A percentile compares a stretch with the other conserved stretches of the same genome.
phyloP scores from a whole-genome alignment of 1,140 invertebrate genomes.

The Orius insidiosus region DNA sequence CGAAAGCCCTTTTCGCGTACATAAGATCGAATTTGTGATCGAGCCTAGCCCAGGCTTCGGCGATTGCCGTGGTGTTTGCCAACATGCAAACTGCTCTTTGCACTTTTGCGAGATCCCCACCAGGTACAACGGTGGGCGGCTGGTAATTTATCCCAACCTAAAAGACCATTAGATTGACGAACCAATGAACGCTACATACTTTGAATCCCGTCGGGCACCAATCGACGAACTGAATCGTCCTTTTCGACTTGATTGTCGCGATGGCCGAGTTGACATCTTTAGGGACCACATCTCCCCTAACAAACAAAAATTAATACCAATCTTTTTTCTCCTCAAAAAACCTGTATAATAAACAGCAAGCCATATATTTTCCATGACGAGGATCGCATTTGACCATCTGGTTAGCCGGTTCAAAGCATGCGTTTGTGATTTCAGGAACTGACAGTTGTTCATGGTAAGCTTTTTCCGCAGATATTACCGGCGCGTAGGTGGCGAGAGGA shows the following conservation, averaged over 20 bases:
- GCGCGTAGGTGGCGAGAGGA: constrained; percentile 43
- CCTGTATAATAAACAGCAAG: constrained; percentile 43
- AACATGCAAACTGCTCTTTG: constrained; percentile 66
- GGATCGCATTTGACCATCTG: constrained; percentile 74
- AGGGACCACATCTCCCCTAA: constrained; percentile 49
- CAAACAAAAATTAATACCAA: constrained; percentile 15
- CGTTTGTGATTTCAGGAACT: constrained; percentile 47
- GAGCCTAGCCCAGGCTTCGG: constrained; percentile 65
- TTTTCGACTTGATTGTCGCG: constrained; percentile 56
- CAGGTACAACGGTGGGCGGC: constrained; percentile 58
- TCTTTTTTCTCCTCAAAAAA: neutral
- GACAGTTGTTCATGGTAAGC: constrained; percentile 41
- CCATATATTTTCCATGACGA: constrained; percentile 67
- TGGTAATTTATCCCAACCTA: constrained; percentile 60
- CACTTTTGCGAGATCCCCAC: constrained; percentile 67
- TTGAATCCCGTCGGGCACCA: constrained; percentile 83
- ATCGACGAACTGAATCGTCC: constrained; percentile 43
- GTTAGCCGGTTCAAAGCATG: constrained; percentile 50
- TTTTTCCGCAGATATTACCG: constrained; percentile 43
- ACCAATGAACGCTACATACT: constrained; percentile 21
- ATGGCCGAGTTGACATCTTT: constrained; percentile 72
- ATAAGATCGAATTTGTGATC: constrained; percentile 46
- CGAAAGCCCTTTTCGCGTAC: constrained; percentile 37
- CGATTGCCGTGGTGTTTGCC: constrained; percentile 42
- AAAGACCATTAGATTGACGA: constrained; percentile 5